Evolutionary conservation across 2,888 invertebrate species (phyloP), one percentile per base, ranked within the genome.

Genomic region (Aleiodes alternator): DNA sequence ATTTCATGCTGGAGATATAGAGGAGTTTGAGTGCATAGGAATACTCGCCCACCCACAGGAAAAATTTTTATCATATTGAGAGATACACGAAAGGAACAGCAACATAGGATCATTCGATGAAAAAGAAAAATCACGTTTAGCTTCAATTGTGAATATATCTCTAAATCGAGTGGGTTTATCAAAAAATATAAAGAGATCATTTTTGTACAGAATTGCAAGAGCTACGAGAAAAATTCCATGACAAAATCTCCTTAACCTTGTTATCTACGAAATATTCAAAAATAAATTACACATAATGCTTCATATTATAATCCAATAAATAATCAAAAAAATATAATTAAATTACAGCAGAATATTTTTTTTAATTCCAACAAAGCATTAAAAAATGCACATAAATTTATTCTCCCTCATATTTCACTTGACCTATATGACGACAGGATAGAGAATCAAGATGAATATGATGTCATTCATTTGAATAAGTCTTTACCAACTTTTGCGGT

Each of bases 381-480:
- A 55, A 55, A 16, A 55, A 55, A 55, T 59, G 59, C 12, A 48
- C 29, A 48, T 64, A 43, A 64, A 64, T 14, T 43, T 43, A 11
- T 43, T 14, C n/a, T 61, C 34, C 43, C 61, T 16, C 64, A 43
- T 23, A 43, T 48, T 48, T 38, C 16, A 16, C 43, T 64, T 48
- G 64, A 64, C 16, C 23, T 64, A 64, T 64, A 61, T 38, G n/a
- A 23, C 16, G 48, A 48, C 64, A 64, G 16, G 51, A 57, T 56
- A 12, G 68, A 66, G 34, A 61, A 72, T 50, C 61, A 59, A 69
- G 29, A 73, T n/a, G 57, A 11, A 31, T 34, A 61, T 51, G 61
- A 73, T 29, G 57, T 29, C 79, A 76, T 74, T 74, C 77, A 77
- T 77, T 64, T 43, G 64, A 14, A 59, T 48, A 64, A 6, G 34